These are phyloP conservation scores for Aplochiton taeniatus DNA, from an alignment of 2,797 vertebrate genomes.

Conservation along the genomic window DNA sequence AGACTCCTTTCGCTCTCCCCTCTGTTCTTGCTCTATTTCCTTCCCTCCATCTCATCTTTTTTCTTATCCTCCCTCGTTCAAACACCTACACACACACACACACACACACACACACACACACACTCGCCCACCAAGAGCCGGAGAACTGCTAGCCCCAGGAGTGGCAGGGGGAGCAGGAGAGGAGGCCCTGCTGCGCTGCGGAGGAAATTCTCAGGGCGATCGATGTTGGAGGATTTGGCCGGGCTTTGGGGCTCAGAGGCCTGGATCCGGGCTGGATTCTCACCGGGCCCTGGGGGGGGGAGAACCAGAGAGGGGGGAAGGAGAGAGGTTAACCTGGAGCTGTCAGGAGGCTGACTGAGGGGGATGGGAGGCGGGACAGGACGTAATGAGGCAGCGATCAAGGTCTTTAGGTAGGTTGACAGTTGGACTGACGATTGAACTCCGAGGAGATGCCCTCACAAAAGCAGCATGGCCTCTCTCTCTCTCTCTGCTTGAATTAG, in stretches of 20 bases:
- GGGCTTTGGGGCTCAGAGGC: constrained; percentile 82
- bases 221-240: constrained; percentile 80
- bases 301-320: constrained; percentile 58
- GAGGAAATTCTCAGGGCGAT: constrained; percentile 84
- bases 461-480: too few relatives aligned
- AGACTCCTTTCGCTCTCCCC: too few relatives aligned
- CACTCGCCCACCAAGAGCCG: too few relatives aligned
- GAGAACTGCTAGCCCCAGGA: too few relatives aligned
- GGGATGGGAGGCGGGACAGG: too few relatives aligned
- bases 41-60: neutral
- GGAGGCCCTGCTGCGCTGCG: constrained; percentile 69
- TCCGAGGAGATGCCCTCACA: too few relatives aligned
- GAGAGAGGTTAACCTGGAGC: constrained; percentile 78
- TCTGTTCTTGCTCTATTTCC: neutral
- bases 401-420: too few relatives aligned
- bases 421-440: too few relatives aligned
- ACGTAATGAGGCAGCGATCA: too few relatives aligned
- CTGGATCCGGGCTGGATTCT: constrained; percentile 79
- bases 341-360: constrained; percentile 76
- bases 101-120: neutral
- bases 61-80: neutral
- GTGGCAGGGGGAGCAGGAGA: constrained; percentile 34
- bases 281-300: constrained; percentile 70
- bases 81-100: neutral
- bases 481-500: too few relatives aligned